Evolutionary conservation across 2,113 vertebrate species (phyloP), one percentile per base, ranked within the genome.

Genomic region (Struthio camelus): DNA sequence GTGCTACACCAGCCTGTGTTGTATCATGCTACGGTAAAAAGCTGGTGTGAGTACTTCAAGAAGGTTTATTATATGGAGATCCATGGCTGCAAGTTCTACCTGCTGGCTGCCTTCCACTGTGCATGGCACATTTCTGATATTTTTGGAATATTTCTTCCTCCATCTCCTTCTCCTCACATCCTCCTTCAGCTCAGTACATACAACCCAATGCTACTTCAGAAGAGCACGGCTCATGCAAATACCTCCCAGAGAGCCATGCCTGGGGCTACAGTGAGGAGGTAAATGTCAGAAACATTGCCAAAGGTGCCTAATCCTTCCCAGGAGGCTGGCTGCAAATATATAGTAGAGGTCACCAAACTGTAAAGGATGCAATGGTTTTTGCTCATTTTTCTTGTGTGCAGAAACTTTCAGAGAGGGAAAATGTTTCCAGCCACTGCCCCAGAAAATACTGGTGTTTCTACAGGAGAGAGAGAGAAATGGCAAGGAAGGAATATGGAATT

Each of bases 211-310:
- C 38, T 50, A 91, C 40, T 94, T 82, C 80, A 79, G 84, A 94
- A 94, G 78, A 87, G 81, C 88, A 70, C 34, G 91, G 86, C 53
- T 94, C 73, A 92, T 82, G 62, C 81, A 94, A 93, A 91, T 56
- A 85, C 56, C 48, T 85, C 70, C 87, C 87, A 93, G 80, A 90
- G 65, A 90, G 82, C 76, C 82, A 84, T 40, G 69, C 38, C 80
- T 94, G 51, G 36, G 56, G 56, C 82, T 92, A 90, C 15, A 95
- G 40, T 38, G 69, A 88, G 72, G 51, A 90, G 13, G 65, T 17
- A 80, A 91, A 91, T 72, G 82, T 91, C 87, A 95, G 87, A 93
- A 94, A 82, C 71, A 80, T 67, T 94, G 85, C 79, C 90, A 94
- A 92, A 92, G 59, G 80, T 3, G 36, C 61, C 96, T 97, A 87